Base-by-base conservation (phyloP, 2,888 invertebrate genomes). In the Octodonta nipae region DNA sequence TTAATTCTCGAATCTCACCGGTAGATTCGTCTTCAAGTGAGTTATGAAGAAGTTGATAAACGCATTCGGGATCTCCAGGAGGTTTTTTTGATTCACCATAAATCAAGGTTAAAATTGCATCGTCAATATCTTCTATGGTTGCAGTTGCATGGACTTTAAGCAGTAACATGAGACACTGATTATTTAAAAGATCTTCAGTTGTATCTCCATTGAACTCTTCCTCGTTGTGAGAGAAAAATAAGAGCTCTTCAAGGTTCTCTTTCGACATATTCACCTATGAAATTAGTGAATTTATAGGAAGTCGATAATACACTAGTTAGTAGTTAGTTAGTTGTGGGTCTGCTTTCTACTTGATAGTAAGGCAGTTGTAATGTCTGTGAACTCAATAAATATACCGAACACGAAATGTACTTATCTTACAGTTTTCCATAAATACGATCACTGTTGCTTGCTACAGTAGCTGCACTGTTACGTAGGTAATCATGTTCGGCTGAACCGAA, bases 211-310 rank as follows among this genome's bases (percentile, higher is more conserved):
- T 37, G 12, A 36, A 31, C 5, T 34, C 31, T n/a, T 38, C 37
- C 22, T 46, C 40, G 10, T 38, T 31, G 10, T 22, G 27, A 3
- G 49, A 37, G 34, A 60, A 60, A 34, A 49, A 61, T 17, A 56
- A 47, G n/a, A 61, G 37, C 28, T 59, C 58, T 15, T 57, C 45
- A 6, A 60, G 12, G 4, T 42, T 40, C 15, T 49, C 48, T 36
- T 51, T 42, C 1, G 50, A 52, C 4, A 58, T 28, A 7, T 27
- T 6, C 29, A 46, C 27, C 52, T 52, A 33, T 20, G 26, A 13
- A 13, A 10, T 8, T 12, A 28, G 17, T 15, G 15, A 1, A 11
- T n/a, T 13, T 26, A 12, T 13, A 14, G 27, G 27, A 25, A 25
- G 10, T 4, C 6, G 14, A n/a, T n/a, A n/a, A n/a, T n/a, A n/a